Percentiles rank a stretch among this genome's conserved stretches.
Conservation (phyloP, 2,888 invertebrate species). For the Tiphia femorata region DNA sequence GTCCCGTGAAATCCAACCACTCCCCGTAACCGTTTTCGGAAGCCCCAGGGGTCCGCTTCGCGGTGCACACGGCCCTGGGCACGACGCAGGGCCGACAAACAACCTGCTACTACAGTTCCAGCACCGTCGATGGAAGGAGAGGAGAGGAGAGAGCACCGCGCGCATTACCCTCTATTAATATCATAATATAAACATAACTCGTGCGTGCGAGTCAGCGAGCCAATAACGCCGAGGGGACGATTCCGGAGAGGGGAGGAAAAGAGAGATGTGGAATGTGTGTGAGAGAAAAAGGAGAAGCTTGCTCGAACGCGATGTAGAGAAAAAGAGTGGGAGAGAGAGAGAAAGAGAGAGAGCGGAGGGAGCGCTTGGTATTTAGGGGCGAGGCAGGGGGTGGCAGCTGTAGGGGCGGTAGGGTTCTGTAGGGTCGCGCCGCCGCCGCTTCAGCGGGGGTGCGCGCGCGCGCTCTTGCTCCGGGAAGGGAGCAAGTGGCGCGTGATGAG, state of each 20-base stretch:
- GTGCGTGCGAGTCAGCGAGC: constrained; percentile 44
- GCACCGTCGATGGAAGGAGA: constrained; percentile 35
- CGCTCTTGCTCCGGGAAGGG: too few relatives aligned
- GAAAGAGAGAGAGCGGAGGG: constrained; percentile 22
- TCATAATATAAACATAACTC: constrained; percentile 68
- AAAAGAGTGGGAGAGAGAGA: constrained; percentile 23
- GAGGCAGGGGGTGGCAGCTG: constrained; percentile 28
- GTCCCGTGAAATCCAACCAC: background rate
- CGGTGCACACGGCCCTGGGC: constrained; percentile 25
- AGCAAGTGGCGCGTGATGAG: constrained; percentile 67
- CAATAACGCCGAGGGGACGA: constrained; percentile 23
- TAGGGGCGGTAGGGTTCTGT: constrained; percentile 43
- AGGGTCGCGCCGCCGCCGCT: constrained; percentile 38
- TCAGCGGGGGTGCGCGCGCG: constrained; percentile 9
- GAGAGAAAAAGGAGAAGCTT: constrained; percentile 16
- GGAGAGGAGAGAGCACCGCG: too few relatives aligned
- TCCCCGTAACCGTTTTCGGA: constrained; percentile 3
- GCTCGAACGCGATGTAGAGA: too few relatives aligned
- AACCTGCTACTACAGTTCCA: constrained; percentile 52
- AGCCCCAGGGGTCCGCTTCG: constrained; percentile 13
- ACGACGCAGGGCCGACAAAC: constrained; percentile 40
- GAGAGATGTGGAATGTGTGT: background rate
- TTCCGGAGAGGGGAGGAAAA: constrained; percentile 16
- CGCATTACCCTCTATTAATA: constrained; percentile 66
- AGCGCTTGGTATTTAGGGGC: constrained; percentile 6